Conservation (phyloP, 2,888 invertebrate species). For the Acanthopleura granulata region DNA sequence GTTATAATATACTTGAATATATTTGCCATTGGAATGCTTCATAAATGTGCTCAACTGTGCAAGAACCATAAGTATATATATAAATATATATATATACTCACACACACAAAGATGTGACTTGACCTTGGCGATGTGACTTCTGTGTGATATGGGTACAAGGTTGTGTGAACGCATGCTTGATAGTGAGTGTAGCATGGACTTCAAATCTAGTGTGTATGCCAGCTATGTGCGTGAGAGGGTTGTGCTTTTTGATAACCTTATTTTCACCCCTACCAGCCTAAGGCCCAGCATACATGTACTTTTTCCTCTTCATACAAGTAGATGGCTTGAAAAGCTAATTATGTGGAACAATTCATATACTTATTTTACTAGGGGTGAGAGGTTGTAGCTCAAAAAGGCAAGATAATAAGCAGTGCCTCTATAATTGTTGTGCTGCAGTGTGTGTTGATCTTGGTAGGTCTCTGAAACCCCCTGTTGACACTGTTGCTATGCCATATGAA, state of each 20-base stretch:
- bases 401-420: conserved; percentile 12
- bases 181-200: not conserved
- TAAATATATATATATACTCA: not conserved
- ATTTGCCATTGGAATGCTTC: conserved; percentile 14
- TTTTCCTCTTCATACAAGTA: conserved; percentile 2
- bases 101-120: not conserved
- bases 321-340: conserved; percentile 16
- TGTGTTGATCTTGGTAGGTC: not conserved
- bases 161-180: conserved; percentile 3
- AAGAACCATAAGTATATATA: conserved; percentile 7
- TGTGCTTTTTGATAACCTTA: conserved; percentile 7
- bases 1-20: conserved; percentile 9
- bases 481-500: not conserved
- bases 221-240: conserved; percentile 1
- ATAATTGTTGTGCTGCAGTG: not conserved
- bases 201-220: not conserved
- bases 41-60: conserved; percentile 19
- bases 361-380: not conserved
- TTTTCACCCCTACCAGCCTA: not conserved
- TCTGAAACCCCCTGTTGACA: not conserved
- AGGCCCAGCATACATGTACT: conserved; percentile 10
- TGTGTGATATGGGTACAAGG: not conserved
- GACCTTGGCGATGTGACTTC: not conserved
- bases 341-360: not conserved
- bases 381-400: conserved; percentile 12